Evolutionary conservation across 2,797 vertebrate species (phyloP), one percentile per base, ranked within the genome.

Genomic region (Sebastes minor): DNA sequence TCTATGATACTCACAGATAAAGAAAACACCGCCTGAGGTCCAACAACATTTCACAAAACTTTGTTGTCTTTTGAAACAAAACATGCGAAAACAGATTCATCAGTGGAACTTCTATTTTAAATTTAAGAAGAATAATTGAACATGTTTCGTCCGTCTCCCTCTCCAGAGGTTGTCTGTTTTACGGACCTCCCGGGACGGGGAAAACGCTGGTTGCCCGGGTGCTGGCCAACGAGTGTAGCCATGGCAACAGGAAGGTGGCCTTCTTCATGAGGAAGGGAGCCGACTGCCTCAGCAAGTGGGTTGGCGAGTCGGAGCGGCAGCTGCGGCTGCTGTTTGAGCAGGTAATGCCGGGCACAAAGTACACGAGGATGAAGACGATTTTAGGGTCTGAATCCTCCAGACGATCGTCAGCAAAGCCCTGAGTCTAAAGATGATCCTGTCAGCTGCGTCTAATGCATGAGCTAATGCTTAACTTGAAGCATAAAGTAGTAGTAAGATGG

Each of bases 211-310:
- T 98, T 32, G 97, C 97, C 76, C 94, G 97, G 81, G 98, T 97
- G 1, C 93, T 99, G 91, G 97, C 97, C 73, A 98, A 97, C 49
- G 98, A 99, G 61, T 98, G 97, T 74, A 96, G 97, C 85, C 96
- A 96, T 20, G 96, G 96, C 6, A 96, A 96, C 73, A 96, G 90
- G 67, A 97, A 94, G 92, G 96, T 98, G 20, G 83, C 97, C 2
- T 99, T 99, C 91, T 99, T 98, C 84, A 97, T 98, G 97, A 96
- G 97, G 82, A 99, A 98, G 89, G 98, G 97, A 38, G 97, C 97
- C 0, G 98, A 99, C 78, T 97, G 97, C 84, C 95, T 98, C 66
- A 97, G 97, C 91, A 97, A 98, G 89, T 98, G 97, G 97, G 96
- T 98, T 0, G 97, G 97, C n/a, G 97, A 98, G 70, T 97, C 97